phyloP scores from a whole-genome alignment of 2,888 invertebrate species.

The Spilarctia lutea region DNA sequence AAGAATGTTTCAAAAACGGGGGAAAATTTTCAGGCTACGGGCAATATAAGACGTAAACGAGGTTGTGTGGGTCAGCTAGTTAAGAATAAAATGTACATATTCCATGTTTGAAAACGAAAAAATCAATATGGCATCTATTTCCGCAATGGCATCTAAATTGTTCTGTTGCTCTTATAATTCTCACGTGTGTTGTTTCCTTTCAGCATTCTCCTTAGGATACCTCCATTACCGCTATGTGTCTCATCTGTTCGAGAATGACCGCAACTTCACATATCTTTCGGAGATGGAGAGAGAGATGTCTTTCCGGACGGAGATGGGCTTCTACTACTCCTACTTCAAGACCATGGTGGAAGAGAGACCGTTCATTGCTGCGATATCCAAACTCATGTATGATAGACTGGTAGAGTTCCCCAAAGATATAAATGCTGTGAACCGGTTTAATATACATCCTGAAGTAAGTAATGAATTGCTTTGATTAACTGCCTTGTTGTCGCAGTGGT shows the following conservation, averaged over 20 bases:
- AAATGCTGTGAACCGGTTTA: constrained; percentile 93
- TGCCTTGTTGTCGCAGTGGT: too few relatives aligned
- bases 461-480: not conserved
- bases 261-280: constrained; percentile 94
- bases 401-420: constrained; percentile 94
- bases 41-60: too few relatives aligned
- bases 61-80: too few relatives aligned
- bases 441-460: constrained; percentile 93
- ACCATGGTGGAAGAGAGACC: constrained; percentile 90
- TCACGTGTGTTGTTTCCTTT: not conserved
- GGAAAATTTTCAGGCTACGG: too few relatives aligned
- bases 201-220: constrained; percentile 87
- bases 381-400: constrained; percentile 89
- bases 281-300: constrained; percentile 94
- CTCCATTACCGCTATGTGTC: constrained; percentile 90
- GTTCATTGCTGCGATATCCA: constrained; percentile 87
- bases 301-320: constrained; percentile 94
- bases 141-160: too few relatives aligned
- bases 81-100: too few relatives aligned
- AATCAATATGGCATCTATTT: too few relatives aligned
- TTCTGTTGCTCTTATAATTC: too few relatives aligned
- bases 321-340: constrained; percentile 96
- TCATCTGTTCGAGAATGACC: constrained; percentile 92
- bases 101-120: too few relatives aligned
- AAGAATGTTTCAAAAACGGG: too few relatives aligned